Evolutionary conservation across 2,797 vertebrate species (phyloP), one percentile per base, ranked within the genome.

Genomic region (Gambelia wislizenii): DNA sequence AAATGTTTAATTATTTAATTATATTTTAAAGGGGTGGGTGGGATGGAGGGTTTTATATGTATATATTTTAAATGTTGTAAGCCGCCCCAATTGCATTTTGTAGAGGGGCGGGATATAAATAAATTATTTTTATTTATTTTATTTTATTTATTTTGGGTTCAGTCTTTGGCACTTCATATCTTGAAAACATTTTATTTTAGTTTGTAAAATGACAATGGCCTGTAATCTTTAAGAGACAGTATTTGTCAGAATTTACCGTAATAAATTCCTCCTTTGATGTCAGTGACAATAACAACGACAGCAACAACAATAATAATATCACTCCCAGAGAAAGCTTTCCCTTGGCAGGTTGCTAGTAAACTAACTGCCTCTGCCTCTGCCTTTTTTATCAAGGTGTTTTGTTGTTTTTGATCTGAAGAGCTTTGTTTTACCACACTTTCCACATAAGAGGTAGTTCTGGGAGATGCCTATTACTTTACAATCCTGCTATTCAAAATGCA

Each of bases 81-180:
- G n/a, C n/a, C n/a, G n/a, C n/a, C n/a, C n/a, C n/a, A n/a, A n/a
- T n/a, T n/a, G n/a, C n/a, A n/a, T n/a, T n/a, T n/a, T n/a, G n/a
- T n/a, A n/a, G n/a, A n/a, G n/a, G n/a, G n/a, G n/a, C n/a, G n/a
- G n/a, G n/a, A n/a, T n/a, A n/a, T n/a, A n/a, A n/a, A n/a, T n/a
- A n/a, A n/a, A n/a, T n/a, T n/a, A n/a, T n/a, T n/a, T n/a, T n/a
- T n/a, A n/a, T n/a, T n/a, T n/a, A n/a, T n/a, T n/a, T n/a, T n/a
- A n/a, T n/a, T n/a, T n/a, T n/a, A n/a, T n/a, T 90, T 95, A 92
- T 94, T 95, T 94, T 95, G 93, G 86, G 59, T 18, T 84, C 85
- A 39, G 36, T 85, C 72, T 94, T 91, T 86, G 89, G 89, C 16
- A 44, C 12, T 88, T 92, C 76, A 85, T 85, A 59, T 76, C 25